phyloP scores from a whole-genome alignment of 2,888 invertebrate species.

The Spisula subtruncata region DNA sequence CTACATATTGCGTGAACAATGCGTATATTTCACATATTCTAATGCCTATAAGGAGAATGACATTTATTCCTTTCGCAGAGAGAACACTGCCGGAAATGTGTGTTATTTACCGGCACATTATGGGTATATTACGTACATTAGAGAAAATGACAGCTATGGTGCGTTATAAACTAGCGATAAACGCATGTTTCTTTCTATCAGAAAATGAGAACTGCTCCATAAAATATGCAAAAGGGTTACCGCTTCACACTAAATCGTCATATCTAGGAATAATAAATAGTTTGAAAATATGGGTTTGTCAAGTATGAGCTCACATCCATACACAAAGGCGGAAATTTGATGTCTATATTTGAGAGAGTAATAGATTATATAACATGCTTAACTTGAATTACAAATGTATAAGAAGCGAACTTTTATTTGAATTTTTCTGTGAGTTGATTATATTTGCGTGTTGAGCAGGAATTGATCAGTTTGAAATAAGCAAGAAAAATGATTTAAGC shows the following conservation, averaged over 20 bases:
- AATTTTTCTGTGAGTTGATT: neutral
- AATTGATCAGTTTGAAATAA: slow-evolving; percentile 19
- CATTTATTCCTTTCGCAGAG: neutral
- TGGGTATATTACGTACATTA: neutral
- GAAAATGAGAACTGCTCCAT: neutral
- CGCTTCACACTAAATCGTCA: neutral
- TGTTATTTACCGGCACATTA: slow-evolving; percentile 11
- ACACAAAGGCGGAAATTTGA: slow-evolving; percentile 13
- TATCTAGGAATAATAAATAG: slow-evolving; percentile 6
- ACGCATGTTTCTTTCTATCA: slow-evolving; percentile 17
- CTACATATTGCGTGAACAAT: neutral
- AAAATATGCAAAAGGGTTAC: slow-evolving; percentile 13
- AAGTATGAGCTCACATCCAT: neutral
- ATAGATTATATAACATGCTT: neutral
- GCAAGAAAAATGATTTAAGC: slow-evolving; percentile 6
- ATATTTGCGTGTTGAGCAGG: neutral
- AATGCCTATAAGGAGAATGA: neutral
- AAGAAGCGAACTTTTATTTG: neutral
- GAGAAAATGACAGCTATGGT: neutral
- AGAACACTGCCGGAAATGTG: neutral
- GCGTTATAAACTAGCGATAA: neutral
- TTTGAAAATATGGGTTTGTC: slow-evolving; percentile 26
- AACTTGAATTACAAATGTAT: slow-evolving; percentile 24
- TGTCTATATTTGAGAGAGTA: neutral
- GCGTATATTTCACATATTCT: neutral